These are phyloP conservation scores for Helicorthomorpha holstii DNA, from an alignment of 1,140 invertebrate genomes.

Conservation along the genomic window DNA sequence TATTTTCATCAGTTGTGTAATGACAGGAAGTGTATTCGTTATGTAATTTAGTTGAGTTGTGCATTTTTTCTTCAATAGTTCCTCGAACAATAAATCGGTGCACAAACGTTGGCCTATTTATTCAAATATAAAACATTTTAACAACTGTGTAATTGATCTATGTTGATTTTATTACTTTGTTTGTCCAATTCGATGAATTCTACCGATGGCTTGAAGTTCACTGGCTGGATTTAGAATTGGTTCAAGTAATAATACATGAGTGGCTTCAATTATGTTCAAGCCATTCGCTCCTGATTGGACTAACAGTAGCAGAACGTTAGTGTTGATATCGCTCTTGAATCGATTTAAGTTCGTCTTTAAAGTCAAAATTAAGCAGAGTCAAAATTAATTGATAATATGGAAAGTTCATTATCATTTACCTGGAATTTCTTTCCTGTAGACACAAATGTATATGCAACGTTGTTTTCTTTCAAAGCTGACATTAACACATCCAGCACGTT, in stretches of 20 bases:
- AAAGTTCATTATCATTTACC: not conserved
- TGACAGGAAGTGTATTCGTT: no score
- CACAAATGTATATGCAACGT: constrained; percentile 33
- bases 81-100: constrained; percentile 47
- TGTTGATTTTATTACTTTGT: constrained; percentile 30
- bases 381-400: no score
- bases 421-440: constrained; percentile 21
- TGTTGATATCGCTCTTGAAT: constrained; percentile 23
- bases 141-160: not conserved
- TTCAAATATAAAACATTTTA: constrained; percentile 3
- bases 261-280: constrained; percentile 60
- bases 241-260: constrained; percentile 57
- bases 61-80: constrained; percentile 53
- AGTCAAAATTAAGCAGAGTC: constrained; percentile 1
- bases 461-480: constrained; percentile 39
- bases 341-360: constrained; percentile 18
- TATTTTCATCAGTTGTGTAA: constrained; percentile 13
- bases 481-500: constrained; percentile 41
- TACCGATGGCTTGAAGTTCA: constrained; percentile 57
- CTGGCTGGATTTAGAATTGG: constrained; percentile 53
- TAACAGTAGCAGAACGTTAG: constrained; percentile 48
- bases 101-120: constrained; percentile 16
- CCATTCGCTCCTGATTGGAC: constrained; percentile 52
- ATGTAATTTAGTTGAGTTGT: constrained; percentile 18
- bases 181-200: constrained; percentile 63